Evolutionary conservation across 2,888 invertebrate genomes (phyloP).

Genomic region (Sialis lutaria): DNA sequence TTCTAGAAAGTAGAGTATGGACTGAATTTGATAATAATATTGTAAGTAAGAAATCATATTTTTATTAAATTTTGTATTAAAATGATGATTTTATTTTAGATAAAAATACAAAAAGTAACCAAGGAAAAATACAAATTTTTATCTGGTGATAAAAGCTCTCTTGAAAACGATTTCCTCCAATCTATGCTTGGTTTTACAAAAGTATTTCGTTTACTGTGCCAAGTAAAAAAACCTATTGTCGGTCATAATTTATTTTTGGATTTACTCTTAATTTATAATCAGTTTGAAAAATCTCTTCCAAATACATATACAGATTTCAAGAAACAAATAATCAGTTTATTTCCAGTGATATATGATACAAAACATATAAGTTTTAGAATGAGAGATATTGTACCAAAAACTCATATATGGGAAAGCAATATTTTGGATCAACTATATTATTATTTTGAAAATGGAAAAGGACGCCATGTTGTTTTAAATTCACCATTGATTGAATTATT

Average conservation of each 20-base stretch:
- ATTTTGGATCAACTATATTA: conserved; percentile 36
- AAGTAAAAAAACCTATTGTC: conserved; percentile 47
- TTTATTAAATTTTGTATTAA: neutral
- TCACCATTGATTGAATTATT: conserved; percentile 23
- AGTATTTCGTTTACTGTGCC: conserved; percentile 40
- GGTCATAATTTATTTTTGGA: conserved; percentile 64
- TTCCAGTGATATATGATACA: conserved; percentile 56
- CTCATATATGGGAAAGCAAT: conserved; percentile 34
- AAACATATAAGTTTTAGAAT: conserved; percentile 44
- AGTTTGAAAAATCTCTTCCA: conserved; percentile 54
- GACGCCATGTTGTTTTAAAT: conserved; percentile 20
- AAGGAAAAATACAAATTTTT: conserved; percentile 17
- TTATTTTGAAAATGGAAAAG: conserved; percentile 35
- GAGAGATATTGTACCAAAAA: conserved; percentile 23
- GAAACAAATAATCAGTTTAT: conserved; percentile 34
- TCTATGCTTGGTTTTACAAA: conserved; percentile 46
- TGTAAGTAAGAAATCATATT: neutral
- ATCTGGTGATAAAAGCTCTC: conserved; percentile 17
- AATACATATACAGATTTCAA: conserved; percentile 46
- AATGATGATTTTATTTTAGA: conserved; percentile 12
- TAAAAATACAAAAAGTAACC: conserved; percentile 22
- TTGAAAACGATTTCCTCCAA: conserved; percentile 32
- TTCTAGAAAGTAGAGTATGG: conserved; percentile 27
- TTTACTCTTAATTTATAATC: conserved; percentile 47
- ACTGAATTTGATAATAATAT: conserved; percentile 15